These are phyloP conservation scores for Lathronympha strigana DNA, from an alignment of 2,888 invertebrate species.

Conservation along the genomic window DNA sequence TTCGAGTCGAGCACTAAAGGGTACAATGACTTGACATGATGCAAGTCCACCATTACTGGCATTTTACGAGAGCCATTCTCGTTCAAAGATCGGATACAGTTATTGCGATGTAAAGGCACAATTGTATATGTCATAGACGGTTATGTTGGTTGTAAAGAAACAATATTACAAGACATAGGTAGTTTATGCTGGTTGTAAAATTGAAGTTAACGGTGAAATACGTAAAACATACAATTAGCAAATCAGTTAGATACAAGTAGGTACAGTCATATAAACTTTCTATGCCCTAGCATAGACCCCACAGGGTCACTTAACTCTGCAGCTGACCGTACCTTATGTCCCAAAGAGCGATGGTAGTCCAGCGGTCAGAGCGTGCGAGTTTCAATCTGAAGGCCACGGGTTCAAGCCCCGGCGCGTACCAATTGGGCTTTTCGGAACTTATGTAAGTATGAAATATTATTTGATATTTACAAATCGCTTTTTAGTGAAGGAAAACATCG, in stretches of 20 bases:
- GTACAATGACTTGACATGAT: conserved; percentile 12
- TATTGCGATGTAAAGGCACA: not conserved
- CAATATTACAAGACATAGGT: not conserved
- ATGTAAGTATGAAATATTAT: no score
- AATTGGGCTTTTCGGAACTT: no score
- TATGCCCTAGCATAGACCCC: no score
- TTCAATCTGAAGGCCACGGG: no score
- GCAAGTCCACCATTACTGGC: not conserved
- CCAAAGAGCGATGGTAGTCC: no score
- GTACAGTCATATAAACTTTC: no score
- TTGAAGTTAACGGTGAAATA: not conserved
- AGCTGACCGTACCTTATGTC: no score
- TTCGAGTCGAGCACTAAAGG: conserved; percentile 9
- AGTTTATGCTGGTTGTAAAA: not conserved
- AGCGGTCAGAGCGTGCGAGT: no score
- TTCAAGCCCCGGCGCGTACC: no score
- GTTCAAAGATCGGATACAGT: not conserved
- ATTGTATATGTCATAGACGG: not conserved
- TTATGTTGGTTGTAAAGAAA: not conserved
- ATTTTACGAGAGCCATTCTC: not conserved
- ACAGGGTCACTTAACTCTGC: no score
- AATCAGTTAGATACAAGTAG: not conserved
- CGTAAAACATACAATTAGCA: not conserved
- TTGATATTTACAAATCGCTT: no score
- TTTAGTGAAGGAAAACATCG: no score